Percentiles rank a stretch among this genome's conserved stretches.
These are phyloP conservation scores for Drosophila meridionalis DNA, from an alignment of 2,888 invertebrate genomes.

Conservation along the genomic window DNA sequence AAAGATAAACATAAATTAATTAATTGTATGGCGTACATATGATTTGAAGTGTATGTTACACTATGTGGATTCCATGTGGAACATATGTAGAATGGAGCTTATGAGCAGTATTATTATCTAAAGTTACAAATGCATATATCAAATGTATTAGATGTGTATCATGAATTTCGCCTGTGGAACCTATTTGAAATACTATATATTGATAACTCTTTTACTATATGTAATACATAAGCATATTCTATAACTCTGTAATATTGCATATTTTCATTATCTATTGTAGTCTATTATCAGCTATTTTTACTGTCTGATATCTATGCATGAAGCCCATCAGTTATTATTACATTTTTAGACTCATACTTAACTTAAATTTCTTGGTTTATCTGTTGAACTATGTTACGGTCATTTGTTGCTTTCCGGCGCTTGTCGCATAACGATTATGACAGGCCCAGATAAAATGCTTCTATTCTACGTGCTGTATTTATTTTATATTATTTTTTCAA, in stretches of 20 bases:
- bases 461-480: slow-evolving; percentile 12
- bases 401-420: slow-evolving; percentile 18
- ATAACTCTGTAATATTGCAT: not conserved
- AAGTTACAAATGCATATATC: no score
- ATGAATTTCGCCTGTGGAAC: not conserved
- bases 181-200: not conserved
- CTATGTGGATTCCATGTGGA: not conserved
- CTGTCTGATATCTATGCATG: not conserved
- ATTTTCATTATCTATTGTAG: no score
- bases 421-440: slow-evolving; percentile 39
- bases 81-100: not conserved
- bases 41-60: not conserved
- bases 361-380: slow-evolving; percentile 21
- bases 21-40: not conserved
- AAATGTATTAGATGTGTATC: not conserved
- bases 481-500: slow-evolving; percentile 5
- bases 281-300: not conserved
- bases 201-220: not conserved
- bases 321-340: not conserved
- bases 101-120: no score
- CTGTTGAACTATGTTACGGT: slow-evolving; percentile 17
- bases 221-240: no score
- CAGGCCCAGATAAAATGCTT: slow-evolving; percentile 24
- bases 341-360: not conserved
- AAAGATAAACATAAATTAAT: not conserved